Percentiles rank a stretch among this genome's conserved stretches.
Conservation (phyloP, 2,797 vertebrate genomes). For the Hyperoplus lanceolatus region DNA sequence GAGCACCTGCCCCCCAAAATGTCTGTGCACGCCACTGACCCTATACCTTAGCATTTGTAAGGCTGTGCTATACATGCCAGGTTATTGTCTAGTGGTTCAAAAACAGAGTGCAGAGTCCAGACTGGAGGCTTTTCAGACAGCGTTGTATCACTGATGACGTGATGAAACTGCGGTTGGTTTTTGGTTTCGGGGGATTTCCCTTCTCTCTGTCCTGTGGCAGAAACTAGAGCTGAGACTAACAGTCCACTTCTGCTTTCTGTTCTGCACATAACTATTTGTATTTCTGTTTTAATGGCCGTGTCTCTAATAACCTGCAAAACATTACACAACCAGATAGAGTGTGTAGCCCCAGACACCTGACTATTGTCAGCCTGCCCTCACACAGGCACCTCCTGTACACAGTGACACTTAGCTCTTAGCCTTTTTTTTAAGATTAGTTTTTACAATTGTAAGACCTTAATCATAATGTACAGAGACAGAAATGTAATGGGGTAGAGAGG, state of each 20-base stretch:
- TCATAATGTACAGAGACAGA: too few relatives aligned
- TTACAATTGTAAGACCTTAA: too few relatives aligned
- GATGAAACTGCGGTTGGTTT: conserved; percentile 8
- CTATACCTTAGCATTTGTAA: not conserved
- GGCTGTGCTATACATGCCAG: too few relatives aligned
- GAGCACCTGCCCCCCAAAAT: too few relatives aligned
- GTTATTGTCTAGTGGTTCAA: not conserved
- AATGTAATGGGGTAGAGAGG: too few relatives aligned
- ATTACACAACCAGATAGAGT: not conserved
- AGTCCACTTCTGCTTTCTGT: conserved; percentile 65
- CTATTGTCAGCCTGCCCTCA: not conserved
- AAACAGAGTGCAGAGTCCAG: not conserved
- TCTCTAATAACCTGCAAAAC: not conserved
- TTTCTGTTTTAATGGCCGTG: not conserved
- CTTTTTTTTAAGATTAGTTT: too few relatives aligned
- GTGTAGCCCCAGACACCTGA: conserved; percentile 1
- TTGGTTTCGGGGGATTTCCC: conserved; percentile 65
- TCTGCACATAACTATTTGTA: conserved; percentile 18
- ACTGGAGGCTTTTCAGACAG: not conserved
- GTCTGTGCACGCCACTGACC: too few relatives aligned
- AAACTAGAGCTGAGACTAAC: conserved; percentile 37
- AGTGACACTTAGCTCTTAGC: not conserved
- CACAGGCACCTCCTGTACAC: not conserved
- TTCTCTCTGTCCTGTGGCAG: conserved; percentile 30
- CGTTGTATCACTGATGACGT: not conserved